Evolutionary conservation across 1,140 invertebrate genomes (phyloP), one percentile per base, ranked within the genome.

Genomic region (Drosophila obscura): DNA sequence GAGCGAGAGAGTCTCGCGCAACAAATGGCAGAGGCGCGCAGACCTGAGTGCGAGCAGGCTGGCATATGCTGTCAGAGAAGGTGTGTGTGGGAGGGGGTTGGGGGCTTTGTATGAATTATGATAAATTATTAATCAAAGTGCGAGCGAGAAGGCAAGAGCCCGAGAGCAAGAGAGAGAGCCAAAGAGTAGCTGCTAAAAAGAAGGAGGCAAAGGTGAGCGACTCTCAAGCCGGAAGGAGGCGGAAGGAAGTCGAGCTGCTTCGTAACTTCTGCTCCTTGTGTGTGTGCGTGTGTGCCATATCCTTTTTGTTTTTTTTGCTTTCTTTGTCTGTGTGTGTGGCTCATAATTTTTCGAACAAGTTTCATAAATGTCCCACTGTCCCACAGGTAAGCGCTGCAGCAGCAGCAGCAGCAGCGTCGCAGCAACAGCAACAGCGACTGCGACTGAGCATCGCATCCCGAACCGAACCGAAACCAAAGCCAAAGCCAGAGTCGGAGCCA

Each of bases 101-200:
- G 74, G 71, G 66, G 81, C 68, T 76, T 74, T 83, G 79, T 81
- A 91, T 91, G 90, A 91, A 91, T 91, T 91, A 91, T 91, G 90
- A 91, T 91, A 90, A 91, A 91, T 91, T 91, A 91, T 91, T 91
- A 91, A 90, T 80, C 71, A 55, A 39, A 49, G 62, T 45, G 55
- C 57, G 61, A 77, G 55, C 15, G 67, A 65, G 68, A 49, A 4
- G 28, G 68, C 50, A 41, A 39, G 5, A 46, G 39, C 31, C 53
- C 52, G 61, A 59, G 73, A 44, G 24, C 24, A 44, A 63, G 19
- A 22, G 44, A 46, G 16, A 41, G 51, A 51, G 56, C 43, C 43
- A 49, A 53, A 49, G 51, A 63, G 67, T n/a, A 31, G 39, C 16
- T 41, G 69, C 63, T 81, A 81, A 45, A 77, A 76, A 71, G n/a